Conservation (phyloP, 1,140 invertebrate genomes). For the Drosophila chauvacae region DNA sequence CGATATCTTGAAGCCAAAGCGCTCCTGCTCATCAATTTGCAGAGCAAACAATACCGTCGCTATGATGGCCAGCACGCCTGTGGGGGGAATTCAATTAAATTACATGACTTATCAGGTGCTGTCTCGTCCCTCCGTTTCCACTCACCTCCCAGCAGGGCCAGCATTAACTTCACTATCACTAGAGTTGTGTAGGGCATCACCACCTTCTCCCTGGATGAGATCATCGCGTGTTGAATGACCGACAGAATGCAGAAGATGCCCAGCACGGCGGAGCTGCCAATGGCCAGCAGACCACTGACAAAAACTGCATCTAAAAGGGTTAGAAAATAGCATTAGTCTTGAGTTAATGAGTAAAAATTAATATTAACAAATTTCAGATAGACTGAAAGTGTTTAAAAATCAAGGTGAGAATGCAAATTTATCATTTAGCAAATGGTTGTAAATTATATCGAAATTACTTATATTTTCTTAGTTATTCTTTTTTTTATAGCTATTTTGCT, state of each 20-base stretch:
- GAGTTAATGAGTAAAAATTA: too few species aligned
- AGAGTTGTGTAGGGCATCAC: constrained; percentile 90
- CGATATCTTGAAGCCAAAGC: constrained; percentile 89
- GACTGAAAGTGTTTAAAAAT: neutral
- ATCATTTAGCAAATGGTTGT: too few species aligned
- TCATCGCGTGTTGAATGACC: constrained; percentile 93
- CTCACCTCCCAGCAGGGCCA: constrained; percentile 91
- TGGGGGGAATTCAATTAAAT: constrained; percentile 57
- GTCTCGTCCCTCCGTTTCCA: neutral
- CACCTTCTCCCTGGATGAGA: constrained; percentile 91
- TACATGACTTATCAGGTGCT: constrained; percentile 8
- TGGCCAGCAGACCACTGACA: constrained; percentile 90
- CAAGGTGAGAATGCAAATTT: too few species aligned
- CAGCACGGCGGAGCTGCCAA: constrained; percentile 88
- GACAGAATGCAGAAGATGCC: constrained; percentile 91
- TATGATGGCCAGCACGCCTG: constrained; percentile 91
- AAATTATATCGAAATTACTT: too few species aligned
- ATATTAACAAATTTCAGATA: neutral
- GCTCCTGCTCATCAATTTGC: constrained; percentile 91
- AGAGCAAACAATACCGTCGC: constrained; percentile 92
- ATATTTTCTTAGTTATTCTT: too few species aligned
- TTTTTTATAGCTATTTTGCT: too few species aligned
- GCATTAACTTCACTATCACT: constrained; percentile 90
- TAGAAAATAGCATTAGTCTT: neutral
- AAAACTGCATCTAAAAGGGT: constrained; percentile 89